These are phyloP conservation scores for Zonotrichia albicollis DNA, from an alignment of 2,797 vertebrate species.

Conservation along the genomic window DNA sequence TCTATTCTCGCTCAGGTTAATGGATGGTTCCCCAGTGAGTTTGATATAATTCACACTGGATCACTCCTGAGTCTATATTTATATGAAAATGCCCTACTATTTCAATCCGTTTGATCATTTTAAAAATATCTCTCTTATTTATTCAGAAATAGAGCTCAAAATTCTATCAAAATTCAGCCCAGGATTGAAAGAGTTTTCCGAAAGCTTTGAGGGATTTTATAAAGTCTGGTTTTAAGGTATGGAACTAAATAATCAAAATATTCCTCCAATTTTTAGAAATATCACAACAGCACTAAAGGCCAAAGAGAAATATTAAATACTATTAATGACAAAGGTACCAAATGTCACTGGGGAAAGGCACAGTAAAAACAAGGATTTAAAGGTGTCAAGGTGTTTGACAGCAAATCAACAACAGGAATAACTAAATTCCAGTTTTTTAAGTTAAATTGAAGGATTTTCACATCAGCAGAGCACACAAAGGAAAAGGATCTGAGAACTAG, in stretches of 20 bases:
- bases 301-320: not conserved
- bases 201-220: not conserved
- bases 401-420: not conserved
- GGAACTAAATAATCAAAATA: not conserved
- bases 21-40: slow-evolving; percentile 34
- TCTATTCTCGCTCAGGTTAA: slow-evolving; percentile 38
- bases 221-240: not conserved
- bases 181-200: not conserved
- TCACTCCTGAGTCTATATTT: slow-evolving; percentile 22
- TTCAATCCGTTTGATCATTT: not conserved
- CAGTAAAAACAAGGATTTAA: not conserved
- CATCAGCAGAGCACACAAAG: not conserved
- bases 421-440: not conserved
- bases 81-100: slow-evolving; percentile 30
- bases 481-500: rapidly evolving
- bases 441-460: not conserved
- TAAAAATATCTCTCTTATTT: not conserved
- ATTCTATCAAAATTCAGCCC: not conserved
- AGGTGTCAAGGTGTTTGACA: not conserved
- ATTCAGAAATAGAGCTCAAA: not conserved
- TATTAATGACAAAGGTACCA: not conserved
- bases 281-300: not conserved
- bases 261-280: not conserved
- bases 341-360: not conserved
- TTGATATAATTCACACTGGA: not conserved